phyloP scores from a whole-genome alignment of 53 echinoderm and acorn worm genomes.

The Arbacia lixula region DNA sequence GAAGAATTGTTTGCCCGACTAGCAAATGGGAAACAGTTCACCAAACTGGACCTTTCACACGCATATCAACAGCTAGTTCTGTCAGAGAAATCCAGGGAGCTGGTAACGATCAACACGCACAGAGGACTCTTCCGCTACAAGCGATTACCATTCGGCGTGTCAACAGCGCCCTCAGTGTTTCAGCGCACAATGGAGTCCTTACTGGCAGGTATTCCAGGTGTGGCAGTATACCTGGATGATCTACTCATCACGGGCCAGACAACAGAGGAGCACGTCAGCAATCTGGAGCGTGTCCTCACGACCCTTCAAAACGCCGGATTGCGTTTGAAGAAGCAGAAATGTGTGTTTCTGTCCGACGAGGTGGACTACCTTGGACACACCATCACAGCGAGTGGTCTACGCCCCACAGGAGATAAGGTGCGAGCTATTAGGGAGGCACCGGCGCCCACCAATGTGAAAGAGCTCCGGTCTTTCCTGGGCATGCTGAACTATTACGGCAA shows the following conservation, averaged over 20 bases:
- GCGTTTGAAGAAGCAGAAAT: constrained; percentile 45
- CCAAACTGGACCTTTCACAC: constrained; percentile 60
- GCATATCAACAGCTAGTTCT: constrained; percentile 63
- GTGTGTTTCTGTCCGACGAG: constrained; percentile 47
- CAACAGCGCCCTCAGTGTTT: constrained; percentile 55
- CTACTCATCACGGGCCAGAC: constrained; percentile 30
- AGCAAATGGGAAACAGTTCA: constrained; percentile 55
- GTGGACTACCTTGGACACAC: constrained; percentile 58
- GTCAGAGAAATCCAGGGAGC: constrained; percentile 24
- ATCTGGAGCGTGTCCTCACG: constrained; percentile 48
- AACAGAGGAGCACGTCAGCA: constrained; percentile 30
- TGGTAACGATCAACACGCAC: constrained; percentile 53
- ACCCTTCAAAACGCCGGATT: constrained; percentile 16
- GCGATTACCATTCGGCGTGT: constrained; percentile 59
- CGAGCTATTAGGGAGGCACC: constrained; percentile 51
- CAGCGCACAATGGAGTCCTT: constrained; percentile 62
- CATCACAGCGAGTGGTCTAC: constrained; percentile 35
- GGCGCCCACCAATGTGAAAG: constrained; percentile 32
- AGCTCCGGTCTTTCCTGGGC: constrained; percentile 60
- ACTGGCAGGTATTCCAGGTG: constrained; percentile 53
- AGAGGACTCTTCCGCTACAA: constrained; percentile 46
- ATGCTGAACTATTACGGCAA: constrained; percentile 69
- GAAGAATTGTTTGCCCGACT: constrained; percentile 60
- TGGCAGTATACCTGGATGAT: constrained; percentile 52
- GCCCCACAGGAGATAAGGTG: constrained; percentile 45